phyloP scores from a whole-genome alignment of 1,140 invertebrate genomes.

The Drosophila suzukii region DNA sequence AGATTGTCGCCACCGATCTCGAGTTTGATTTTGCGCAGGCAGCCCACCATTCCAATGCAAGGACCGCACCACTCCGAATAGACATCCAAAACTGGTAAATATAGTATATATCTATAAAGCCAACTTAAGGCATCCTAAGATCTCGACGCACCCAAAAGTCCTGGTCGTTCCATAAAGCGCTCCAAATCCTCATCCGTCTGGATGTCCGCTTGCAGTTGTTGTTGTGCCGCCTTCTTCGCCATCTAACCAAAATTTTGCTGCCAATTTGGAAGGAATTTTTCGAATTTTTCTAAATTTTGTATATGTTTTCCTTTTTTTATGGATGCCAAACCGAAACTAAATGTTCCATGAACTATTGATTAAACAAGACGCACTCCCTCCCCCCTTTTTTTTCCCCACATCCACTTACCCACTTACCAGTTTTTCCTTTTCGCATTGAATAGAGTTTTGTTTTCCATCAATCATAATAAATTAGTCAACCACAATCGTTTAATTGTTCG shows the following conservation, averaged over 20 bases:
- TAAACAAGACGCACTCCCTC: slow-evolving; percentile 40
- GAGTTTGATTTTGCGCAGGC: slow-evolving; percentile 94
- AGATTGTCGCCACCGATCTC: slow-evolving; percentile 93
- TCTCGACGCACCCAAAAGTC: slow-evolving; percentile 89
- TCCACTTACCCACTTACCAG: background rate
- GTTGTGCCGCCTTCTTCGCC: slow-evolving; percentile 89
- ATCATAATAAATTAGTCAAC: slow-evolving; percentile 65
- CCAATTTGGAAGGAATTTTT: slow-evolving; percentile 1
- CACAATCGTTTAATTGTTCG: slow-evolving; percentile 52
- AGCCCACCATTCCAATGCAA: slow-evolving; percentile 93
- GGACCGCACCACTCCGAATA: slow-evolving; percentile 98
- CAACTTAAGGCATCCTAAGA: rapidly evolving
- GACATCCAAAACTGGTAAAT: slow-evolving; percentile 91
- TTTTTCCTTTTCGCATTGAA: background rate
- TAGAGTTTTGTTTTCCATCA: slow-evolving; percentile 11
- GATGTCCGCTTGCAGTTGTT: slow-evolving; percentile 91
- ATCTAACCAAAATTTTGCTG: slow-evolving; percentile 55
- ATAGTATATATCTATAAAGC: too few relatives aligned
- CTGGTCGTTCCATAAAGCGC: slow-evolving; percentile 90
- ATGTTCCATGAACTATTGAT: slow-evolving; percentile 65
- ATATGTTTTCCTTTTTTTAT: background rate
- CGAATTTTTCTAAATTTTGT: slow-evolving; percentile 3
- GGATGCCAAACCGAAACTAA: slow-evolving; percentile 6
- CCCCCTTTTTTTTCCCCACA: background rate
- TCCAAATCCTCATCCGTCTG: slow-evolving; percentile 93